Evolutionary conservation across 2,888 invertebrate genomes (phyloP).

Genomic region (Napeogenes sylphis): DNA sequence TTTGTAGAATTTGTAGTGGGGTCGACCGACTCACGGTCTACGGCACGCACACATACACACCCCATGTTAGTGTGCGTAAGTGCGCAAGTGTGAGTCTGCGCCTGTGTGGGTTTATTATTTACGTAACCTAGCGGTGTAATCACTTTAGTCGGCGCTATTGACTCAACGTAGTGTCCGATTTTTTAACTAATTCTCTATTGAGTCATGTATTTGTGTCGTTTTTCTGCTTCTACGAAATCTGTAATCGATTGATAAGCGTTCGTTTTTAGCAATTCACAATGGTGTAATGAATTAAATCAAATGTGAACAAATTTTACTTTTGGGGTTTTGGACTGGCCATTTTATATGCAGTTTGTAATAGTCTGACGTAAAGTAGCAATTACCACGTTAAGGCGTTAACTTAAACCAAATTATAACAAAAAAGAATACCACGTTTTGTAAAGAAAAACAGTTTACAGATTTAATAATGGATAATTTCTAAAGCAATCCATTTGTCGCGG

Average conservation of each 20-base stretch:
- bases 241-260: conserved; percentile 52
- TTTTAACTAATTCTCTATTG: conserved; percentile 70
- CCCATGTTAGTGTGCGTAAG: conserved; percentile 29
- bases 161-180: conserved; percentile 68
- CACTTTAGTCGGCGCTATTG: conserved; percentile 60
- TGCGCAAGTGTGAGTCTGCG: conserved; percentile 43
- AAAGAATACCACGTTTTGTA: too few species aligned
- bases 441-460: too few species aligned
- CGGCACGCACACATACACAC: conserved; percentile 52
- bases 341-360: conserved; percentile 28
- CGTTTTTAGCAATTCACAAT: conserved; percentile 43
- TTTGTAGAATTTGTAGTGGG: conserved; percentile 74
- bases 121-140: conserved; percentile 70
- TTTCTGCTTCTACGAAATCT: conserved; percentile 49
- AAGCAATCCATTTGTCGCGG: too few species aligned
- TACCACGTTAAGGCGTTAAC: too few species aligned
- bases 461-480: too few species aligned
- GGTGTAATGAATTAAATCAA: conserved; percentile 41
- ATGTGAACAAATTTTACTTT: conserved; percentile 27
- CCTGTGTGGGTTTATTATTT: conserved; percentile 58
- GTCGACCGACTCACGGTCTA: conserved; percentile 64
- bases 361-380: conserved; percentile 2
- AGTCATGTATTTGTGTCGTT: conserved; percentile 66
- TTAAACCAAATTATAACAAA: too few species aligned
- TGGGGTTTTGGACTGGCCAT: conserved; percentile 13